Conservation (phyloP, 2,888 invertebrate genomes). For the Mactromeris polynyma region DNA sequence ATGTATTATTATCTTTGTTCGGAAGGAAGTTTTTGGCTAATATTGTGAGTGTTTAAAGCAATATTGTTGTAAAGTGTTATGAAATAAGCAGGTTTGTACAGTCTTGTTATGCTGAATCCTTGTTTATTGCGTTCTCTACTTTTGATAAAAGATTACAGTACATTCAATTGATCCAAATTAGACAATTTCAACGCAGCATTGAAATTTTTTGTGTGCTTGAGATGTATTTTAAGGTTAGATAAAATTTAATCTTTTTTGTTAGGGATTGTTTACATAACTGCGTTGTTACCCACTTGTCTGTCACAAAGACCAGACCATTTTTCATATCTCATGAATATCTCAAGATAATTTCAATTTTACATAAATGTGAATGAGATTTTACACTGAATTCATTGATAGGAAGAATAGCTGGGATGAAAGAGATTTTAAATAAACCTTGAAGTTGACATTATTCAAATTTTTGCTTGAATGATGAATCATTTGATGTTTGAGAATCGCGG, state of each 20-base stretch:
- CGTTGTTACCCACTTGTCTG: slow-evolving; percentile 27
- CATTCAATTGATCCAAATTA: slow-evolving; percentile 12
- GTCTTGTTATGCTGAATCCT: not conserved
- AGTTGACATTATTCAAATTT: not conserved
- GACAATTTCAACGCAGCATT: slow-evolving; percentile 6
- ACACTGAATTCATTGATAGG: not conserved
- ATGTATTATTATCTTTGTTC: not conserved
- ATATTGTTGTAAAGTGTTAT: not conserved
- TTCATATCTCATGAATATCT: slow-evolving; percentile 7
- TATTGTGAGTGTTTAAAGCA: not conserved
- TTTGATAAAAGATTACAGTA: not conserved
- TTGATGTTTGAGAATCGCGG: not conserved
- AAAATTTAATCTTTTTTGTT: slow-evolving; percentile 20
- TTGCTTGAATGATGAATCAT: slow-evolving; percentile 11
- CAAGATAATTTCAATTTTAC: not conserved
- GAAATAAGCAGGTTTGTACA: not conserved
- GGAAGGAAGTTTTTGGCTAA: not conserved
- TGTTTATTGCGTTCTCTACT: not conserved
- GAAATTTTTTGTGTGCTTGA: not conserved
- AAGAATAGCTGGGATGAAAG: not conserved
- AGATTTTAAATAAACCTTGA: not conserved
- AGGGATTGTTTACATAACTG: slow-evolving; percentile 40
- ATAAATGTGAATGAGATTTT: not conserved
- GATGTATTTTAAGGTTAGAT: slow-evolving; percentile 41
- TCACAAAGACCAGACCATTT: slow-evolving; percentile 8